Evolutionary conservation across 2,113 vertebrate genomes (phyloP).

Genomic region (Hipposideros armiger): DNA sequence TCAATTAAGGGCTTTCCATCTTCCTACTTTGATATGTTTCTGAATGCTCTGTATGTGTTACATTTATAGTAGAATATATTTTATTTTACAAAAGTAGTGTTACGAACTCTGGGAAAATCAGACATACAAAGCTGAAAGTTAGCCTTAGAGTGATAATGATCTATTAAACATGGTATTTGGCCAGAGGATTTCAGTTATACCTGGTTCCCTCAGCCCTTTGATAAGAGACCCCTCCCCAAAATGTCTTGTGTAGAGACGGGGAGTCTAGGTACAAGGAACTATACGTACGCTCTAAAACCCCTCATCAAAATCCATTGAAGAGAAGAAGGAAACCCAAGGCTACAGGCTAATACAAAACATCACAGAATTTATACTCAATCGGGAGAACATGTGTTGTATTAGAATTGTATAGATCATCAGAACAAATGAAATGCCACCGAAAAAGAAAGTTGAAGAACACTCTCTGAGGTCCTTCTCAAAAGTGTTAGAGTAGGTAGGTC

Average conservation of each 20-base stretch:
- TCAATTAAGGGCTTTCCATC: neutral
- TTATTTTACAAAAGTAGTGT: slow-evolving; percentile 32
- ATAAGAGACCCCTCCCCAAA: rapidly evolving
- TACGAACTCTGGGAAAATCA: neutral
- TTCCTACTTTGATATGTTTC: neutral
- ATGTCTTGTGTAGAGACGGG: neutral
- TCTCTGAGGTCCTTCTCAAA: neutral
- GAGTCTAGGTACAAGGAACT: neutral
- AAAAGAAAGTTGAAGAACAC: neutral
- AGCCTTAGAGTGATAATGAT: neutral
- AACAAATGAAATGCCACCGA: neutral
- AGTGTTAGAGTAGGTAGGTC: slow-evolving; percentile 7
- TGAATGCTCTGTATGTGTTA: neutral
- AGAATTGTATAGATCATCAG: neutral
- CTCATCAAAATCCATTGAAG: neutral
- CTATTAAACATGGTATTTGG: neutral
- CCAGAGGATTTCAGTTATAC: neutral
- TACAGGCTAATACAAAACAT: neutral
- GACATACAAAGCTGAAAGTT: neutral
- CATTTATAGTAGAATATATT: neutral
- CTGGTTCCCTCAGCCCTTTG: neutral
- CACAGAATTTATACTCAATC: neutral
- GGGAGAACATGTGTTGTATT: neutral
- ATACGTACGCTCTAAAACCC: neutral
- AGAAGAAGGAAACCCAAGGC: neutral